Conservation (phyloP, 2,797 vertebrate species). For the Gambusia yucatana region DNA sequence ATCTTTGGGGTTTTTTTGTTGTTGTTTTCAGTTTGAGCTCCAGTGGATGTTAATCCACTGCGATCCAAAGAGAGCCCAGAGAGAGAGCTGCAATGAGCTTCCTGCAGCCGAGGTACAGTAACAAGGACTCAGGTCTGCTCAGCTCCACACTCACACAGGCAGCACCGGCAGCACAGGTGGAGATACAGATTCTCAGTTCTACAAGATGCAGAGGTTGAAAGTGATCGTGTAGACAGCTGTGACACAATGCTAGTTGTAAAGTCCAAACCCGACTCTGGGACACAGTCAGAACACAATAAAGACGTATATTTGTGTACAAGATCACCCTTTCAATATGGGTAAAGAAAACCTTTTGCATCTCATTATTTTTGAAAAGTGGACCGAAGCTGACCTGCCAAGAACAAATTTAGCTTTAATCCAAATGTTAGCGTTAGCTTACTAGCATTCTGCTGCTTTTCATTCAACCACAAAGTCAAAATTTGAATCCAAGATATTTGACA, state of each 20-base stretch:
- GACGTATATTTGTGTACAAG: neutral
- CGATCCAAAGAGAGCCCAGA: constrained; percentile 85
- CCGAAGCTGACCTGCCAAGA: neutral
- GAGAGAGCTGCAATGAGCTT: constrained; percentile 85
- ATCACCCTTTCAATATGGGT: neutral
- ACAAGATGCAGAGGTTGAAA: neutral
- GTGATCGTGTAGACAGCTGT: neutral
- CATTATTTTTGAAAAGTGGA: neutral
- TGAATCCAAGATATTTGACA: neutral
- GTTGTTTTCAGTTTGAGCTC: constrained; percentile 80
- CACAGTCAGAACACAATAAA: neutral
- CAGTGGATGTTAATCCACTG: constrained; percentile 90
- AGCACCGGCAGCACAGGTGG: constrained; percentile 26
- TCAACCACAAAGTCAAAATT: neutral
- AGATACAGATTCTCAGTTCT: constrained; percentile 5
- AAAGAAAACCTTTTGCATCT: neutral
- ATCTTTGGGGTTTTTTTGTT: constrained; percentile 4
- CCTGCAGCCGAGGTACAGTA: constrained; percentile 82
- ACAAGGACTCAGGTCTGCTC: constrained; percentile 44
- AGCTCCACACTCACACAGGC: constrained; percentile 7
- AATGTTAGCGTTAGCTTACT: neutral
- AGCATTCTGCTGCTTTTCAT: neutral
- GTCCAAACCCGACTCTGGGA: neutral
- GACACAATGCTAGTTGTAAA: neutral
- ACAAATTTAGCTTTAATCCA: neutral